Evolutionary conservation across 2,888 invertebrate genomes (phyloP), one percentile per base, ranked within the genome.

Genomic region (Bugula neritina): DNA sequence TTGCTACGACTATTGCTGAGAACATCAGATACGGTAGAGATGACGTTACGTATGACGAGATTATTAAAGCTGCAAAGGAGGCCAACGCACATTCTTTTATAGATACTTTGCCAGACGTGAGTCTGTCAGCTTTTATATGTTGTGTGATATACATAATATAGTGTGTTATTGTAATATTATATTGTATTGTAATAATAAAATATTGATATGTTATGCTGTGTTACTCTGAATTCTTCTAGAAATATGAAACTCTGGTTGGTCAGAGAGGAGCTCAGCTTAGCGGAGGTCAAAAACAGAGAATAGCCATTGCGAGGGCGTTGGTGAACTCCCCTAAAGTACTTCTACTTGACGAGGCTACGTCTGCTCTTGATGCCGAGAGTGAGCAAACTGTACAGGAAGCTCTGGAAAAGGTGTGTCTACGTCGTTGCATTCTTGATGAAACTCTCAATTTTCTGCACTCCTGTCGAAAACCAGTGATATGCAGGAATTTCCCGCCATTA

Each of bases 371-470:
- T 72, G 80, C 80, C 2, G 82, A 82, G 73, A 82, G 81, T 75
- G 83, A 83, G 76, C 74, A 79, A 34, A 75, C 80, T 81, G 94
- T 95, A 0, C 94, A 94, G 84, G 89, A 88, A 23, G 93, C 87
- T 23, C 80, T 88, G 10, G 87, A 88, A 73, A 90, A 81, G 79
- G 87, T 80, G 13, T 63, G 63, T 55, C 17, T n/a, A n/a, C n/a
- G n/a, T n/a, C n/a, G n/a, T n/a, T n/a, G n/a, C n/a, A n/a, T n/a
- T n/a, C n/a, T n/a, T n/a, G n/a, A n/a, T n/a, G n/a, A n/a, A n/a
- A n/a, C n/a, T n/a, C n/a, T n/a, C n/a, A n/a, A n/a, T n/a, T n/a
- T n/a, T n/a, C n/a, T n/a, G n/a, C n/a, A n/a, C n/a, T n/a, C n/a
- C n/a, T n/a, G n/a, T n/a, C n/a, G n/a, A n/a, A n/a, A n/a, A n/a